Base-by-base conservation (phyloP, 2,888 invertebrate species). In the Campaea margaritaria region DNA sequence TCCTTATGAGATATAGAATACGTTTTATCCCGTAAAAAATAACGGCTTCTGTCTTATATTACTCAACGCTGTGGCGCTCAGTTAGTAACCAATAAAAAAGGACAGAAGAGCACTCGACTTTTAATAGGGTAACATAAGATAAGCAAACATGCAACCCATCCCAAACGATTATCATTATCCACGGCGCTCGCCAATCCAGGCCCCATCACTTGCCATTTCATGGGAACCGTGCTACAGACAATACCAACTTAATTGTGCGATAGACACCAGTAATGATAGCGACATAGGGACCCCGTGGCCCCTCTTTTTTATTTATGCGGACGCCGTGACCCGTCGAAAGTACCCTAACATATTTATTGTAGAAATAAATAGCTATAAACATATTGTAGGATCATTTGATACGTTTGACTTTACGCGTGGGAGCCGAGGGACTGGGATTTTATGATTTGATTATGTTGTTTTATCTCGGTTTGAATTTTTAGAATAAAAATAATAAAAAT, bases 201-300 rank as follows among this genome's bases (percentile, higher is more conserved):
- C 45, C 49, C 49, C 28, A 31, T 31, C 31, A 41, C 46, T 45
- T 65, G 53, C 64, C 44, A 53, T 57, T 88, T 91, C 91, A 92
- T 92, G 92, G 91, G 92, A 93, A 91, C 85, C 75, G 72, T 79
- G 75, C 64, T 69, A 73, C 73, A 82, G 78, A 92, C 92, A 93
- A 92, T 89, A 81, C 71, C 62, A 75, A 83, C 82, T 89, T 91
- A 92, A 92, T 92, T 92, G 91, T 82, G 85, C 87, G 89, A 89
- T 79, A 86, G 87, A 82, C 84, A 87, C 87, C 87, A 84, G 86
- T 83, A 86, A 87, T 86, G 86, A 85, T 82, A 78, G 49, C 48
- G 56, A 81, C 64, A 78, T 82, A 41, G 11, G 15, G 49, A 41
- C 36, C 49, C 56, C 41, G 12, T 12, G 28, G 14, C 75, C 80